These are phyloP conservation scores for Sardina pilchardus DNA, from an alignment of 2,113 vertebrate species.

Conservation along the genomic window DNA sequence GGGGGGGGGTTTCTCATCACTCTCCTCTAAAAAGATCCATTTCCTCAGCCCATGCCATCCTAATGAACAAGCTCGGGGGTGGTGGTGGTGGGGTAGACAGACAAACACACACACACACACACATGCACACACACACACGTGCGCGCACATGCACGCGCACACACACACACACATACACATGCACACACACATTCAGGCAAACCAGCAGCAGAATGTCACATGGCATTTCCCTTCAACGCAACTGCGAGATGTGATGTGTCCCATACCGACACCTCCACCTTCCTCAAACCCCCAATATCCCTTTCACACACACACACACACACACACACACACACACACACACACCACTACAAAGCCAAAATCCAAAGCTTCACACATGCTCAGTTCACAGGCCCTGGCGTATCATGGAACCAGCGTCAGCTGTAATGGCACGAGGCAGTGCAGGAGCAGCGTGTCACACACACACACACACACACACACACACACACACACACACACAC, in stretches of 20 bases:
- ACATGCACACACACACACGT: background rate
- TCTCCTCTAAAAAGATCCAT: background rate
- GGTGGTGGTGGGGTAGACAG: background rate
- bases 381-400: background rate
- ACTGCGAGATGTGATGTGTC: no score
- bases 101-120: background rate
- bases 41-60: background rate
- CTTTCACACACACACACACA: background rate
- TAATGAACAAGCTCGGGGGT: slow-evolving; percentile 30
- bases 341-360: background rate
- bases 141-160: background rate
- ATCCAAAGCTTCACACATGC: background rate
- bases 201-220: no score
- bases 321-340: background rate
- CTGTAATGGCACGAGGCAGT: background rate
- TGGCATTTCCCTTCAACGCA: no score
- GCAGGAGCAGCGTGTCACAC: background rate
- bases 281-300: no score
- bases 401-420: background rate
- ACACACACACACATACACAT: background rate
- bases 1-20: slow-evolving; percentile 23
- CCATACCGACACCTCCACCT: no score
- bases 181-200: background rate
- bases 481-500: background rate
- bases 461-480: background rate